These are phyloP conservation scores for Caprella mutica DNA, from an alignment of 2,888 invertebrate species.

Conservation along the genomic window DNA sequence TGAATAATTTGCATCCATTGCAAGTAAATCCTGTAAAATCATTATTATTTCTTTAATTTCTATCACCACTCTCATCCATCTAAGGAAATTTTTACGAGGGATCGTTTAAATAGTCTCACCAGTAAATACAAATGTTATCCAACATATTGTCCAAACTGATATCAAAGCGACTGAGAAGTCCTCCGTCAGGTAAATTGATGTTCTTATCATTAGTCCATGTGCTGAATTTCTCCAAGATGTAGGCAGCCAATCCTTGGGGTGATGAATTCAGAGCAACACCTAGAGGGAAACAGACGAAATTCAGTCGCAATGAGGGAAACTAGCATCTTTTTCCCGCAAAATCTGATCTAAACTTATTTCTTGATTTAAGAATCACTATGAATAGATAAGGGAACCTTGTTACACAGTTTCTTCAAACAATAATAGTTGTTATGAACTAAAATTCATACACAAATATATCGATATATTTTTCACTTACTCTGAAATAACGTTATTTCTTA, in stretches of 20 bases:
- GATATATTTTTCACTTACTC: too few relatives aligned
- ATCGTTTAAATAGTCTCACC: conserved; percentile 42
- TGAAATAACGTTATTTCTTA: too few relatives aligned
- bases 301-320: too few relatives aligned
- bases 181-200: conserved; percentile 51
- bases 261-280: conserved; percentile 60
- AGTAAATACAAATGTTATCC: conserved; percentile 73
- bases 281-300: not conserved
- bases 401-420: not conserved
- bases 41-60: too few relatives aligned
- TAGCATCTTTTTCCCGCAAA: not conserved
- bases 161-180: conserved; percentile 45
- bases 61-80: too few relatives aligned
- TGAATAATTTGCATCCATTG: too few relatives aligned
- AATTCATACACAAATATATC: conserved; percentile 4
- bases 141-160: conserved; percentile 59
- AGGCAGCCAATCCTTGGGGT: conserved; percentile 75
- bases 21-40: too few relatives aligned
- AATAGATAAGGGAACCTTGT: not conserved
- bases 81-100: too few relatives aligned
- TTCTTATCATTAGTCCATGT: conserved; percentile 54
- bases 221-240: conserved; percentile 79
- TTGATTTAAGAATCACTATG: not conserved
- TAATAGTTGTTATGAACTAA: conserved; percentile 7
- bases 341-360: not conserved